phyloP scores from a whole-genome alignment of 2,113 vertebrate species.

The Ivindomyrus marchei region DNA sequence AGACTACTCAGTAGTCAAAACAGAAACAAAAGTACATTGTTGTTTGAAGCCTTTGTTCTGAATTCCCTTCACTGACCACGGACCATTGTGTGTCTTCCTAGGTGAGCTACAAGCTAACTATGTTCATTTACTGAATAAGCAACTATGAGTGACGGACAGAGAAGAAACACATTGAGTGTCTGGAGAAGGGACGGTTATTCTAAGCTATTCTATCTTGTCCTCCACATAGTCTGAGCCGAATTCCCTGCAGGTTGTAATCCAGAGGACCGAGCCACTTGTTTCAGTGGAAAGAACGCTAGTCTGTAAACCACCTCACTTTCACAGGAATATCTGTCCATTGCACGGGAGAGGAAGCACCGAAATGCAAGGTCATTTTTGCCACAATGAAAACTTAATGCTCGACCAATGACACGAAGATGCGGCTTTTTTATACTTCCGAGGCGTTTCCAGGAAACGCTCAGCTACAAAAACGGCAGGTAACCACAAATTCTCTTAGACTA shows the following conservation, averaged over 20 bases:
- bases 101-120: not conserved
- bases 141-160: not conserved
- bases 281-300: not conserved
- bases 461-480: not conserved
- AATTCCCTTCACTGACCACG: not conserved
- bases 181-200: not conserved
- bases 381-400: not conserved
- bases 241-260: not conserved
- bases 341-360: not conserved
- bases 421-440: not conserved
- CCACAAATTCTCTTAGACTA: not conserved
- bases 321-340: not conserved
- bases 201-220: not conserved
- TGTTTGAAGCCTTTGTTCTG: not conserved
- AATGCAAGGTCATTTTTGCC: not conserved
- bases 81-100: not conserved
- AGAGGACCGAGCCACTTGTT: not conserved
- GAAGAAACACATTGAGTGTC: not conserved
- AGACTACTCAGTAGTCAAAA: not conserved
- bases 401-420: not conserved
- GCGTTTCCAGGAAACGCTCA: not conserved
- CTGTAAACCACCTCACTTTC: not conserved
- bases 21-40: not conserved
- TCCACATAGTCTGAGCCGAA: not conserved
- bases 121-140: not conserved